Evolutionary conservation across 2,113 vertebrate genomes (phyloP), one percentile per base, ranked within the genome.

Genomic region (Cyanoderma ruficeps): DNA sequence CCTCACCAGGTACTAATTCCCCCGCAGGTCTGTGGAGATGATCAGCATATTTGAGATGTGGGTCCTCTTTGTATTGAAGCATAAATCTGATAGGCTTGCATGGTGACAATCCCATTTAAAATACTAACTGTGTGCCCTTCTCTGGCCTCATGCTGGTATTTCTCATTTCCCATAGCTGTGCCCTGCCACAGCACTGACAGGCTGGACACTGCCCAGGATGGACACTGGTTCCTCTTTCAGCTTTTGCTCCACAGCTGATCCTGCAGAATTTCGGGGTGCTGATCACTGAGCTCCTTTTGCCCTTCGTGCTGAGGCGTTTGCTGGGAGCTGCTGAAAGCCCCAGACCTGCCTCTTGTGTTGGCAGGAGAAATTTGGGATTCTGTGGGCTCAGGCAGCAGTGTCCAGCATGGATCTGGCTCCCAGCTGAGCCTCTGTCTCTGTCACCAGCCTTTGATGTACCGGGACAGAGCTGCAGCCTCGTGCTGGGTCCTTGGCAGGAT

Each of bases 221-320:
- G 41, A n/a, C 21, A 5, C 20, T 12, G 31, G 2, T 15, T 85
- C n/a, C 55, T 76, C 25, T 46, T 79, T 69, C 23, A 74, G 4
- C 42, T 86, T 61, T 47, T 80, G 27, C 30, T 77, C 13, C 3
- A 1, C 42, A 49, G n/a, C 41, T 85, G 78, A 39, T 46, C 31
- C 41, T 35, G 52, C 76, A 70, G 19, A 47, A 35, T 3, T 28
- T 16, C 0, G 1, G 10, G 30, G 24, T 20, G 19, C 4, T 1
- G 15, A 74, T 33, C 0, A 0, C 7, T 27, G 64, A 27, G 17
- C 22, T 89, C 11, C 27, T 35, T 17, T 35, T 49, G 31, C 9
- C 37, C 31, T 59, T 78, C 0, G 1, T 2, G 0, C 49, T 3
- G 2, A 16, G 13, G 13, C 0, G 0, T 49, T 61, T 63, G 12